Percentiles rank a stretch among this genome's conserved stretches.
Conservation (phyloP, 2,113 vertebrate genomes). For the Antechinus flavipes region DNA sequence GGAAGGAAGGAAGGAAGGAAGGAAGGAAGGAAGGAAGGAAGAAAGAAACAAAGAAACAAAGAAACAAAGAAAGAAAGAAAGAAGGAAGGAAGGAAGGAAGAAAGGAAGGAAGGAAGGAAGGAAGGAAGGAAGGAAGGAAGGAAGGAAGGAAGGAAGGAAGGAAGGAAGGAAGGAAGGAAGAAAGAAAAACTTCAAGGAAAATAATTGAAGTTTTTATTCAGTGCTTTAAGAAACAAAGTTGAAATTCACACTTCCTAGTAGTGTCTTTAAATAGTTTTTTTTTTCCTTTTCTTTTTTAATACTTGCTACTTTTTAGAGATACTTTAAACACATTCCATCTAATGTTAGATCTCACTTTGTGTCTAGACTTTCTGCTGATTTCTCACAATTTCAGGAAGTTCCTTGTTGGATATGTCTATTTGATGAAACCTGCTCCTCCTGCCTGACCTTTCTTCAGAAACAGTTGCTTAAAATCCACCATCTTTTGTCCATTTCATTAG, state of each 20-base stretch:
- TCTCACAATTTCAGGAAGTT: constrained; percentile 67
- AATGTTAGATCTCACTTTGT: constrained; percentile 41
- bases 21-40: no score
- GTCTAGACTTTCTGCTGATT: constrained; percentile 53
- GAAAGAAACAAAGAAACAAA: no score
- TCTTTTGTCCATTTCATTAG: constrained; percentile 54
- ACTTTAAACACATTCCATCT: neutral
- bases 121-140: no score
- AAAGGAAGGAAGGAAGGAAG: no score
- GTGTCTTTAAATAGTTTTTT: neutral
- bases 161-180: no score
- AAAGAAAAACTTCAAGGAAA: neutral
- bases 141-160: no score
- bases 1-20: no score
- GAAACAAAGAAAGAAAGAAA: no score
- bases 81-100: no score
- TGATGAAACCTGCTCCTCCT: constrained; percentile 65
- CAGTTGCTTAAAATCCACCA: constrained; percentile 67
- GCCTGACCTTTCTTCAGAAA: constrained; percentile 76
- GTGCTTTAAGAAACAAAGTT: neutral
- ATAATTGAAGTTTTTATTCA: constrained; percentile 11
- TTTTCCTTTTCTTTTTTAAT: neutral
- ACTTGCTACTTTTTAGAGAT: neutral
- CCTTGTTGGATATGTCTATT: constrained; percentile 62
- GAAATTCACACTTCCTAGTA: neutral